Conservation (phyloP, 2,113 vertebrate genomes). For the Indri indri region DNA sequence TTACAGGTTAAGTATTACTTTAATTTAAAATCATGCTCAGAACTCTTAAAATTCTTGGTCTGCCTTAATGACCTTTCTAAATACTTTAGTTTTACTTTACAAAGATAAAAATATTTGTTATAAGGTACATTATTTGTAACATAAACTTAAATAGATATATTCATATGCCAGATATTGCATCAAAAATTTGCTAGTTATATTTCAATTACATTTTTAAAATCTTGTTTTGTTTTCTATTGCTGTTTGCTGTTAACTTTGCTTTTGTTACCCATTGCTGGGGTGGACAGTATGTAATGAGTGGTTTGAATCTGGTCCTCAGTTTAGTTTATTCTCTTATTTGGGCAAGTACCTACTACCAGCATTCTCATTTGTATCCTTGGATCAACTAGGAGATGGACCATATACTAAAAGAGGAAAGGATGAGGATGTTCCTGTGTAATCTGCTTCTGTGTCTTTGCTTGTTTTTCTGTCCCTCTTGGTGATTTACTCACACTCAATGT, state of each 20-base stretch:
- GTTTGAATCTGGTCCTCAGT: not conserved
- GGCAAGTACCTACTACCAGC: not conserved
- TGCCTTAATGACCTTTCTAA: not conserved
- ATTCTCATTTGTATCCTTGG: not conserved
- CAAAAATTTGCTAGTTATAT: not conserved
- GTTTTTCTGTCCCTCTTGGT: not conserved
- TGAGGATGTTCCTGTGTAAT: not conserved
- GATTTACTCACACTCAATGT: not conserved
- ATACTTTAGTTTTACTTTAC: slow-evolving; percentile 21
- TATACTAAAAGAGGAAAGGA: not conserved
- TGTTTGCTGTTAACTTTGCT: not conserved
- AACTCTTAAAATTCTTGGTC: slow-evolving; percentile 41
- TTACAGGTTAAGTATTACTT: not conserved
- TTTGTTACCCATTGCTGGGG: not conserved
- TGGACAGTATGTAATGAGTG: not conserved
- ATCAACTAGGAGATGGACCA: not conserved
- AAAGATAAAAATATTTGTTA: slow-evolving; percentile 16
- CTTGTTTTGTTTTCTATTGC: not conserved
- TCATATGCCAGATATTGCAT: not conserved
- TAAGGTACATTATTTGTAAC: slow-evolving; percentile 14
- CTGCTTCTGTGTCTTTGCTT: not conserved
- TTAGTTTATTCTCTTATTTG: slow-evolving; percentile 28
- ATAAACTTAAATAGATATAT: slow-evolving; percentile 18
- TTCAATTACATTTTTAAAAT: slow-evolving; percentile 34
- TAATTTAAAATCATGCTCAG: slow-evolving; percentile 40